Evolutionary conservation across 2,888 invertebrate species (phyloP).

Genomic region (Tenthredo scrophulariae): DNA sequence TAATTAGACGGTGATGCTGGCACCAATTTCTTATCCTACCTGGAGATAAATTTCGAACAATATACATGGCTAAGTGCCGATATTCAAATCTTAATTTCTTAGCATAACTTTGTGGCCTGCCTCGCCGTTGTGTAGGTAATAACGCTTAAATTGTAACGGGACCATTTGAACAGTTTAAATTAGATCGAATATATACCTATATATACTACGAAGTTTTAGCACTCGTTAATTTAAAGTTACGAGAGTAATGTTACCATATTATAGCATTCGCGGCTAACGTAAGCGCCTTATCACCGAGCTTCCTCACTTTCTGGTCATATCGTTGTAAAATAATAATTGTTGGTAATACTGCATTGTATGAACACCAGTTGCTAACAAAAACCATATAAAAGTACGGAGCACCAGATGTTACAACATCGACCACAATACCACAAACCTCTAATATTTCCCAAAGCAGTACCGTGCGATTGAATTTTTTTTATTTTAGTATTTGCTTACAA

Average conservation of each 20-base stretch:
- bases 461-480: background rate
- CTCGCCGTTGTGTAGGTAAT: conserved; percentile 18
- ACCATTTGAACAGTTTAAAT: conserved; percentile 36
- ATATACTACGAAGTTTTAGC: conserved; percentile 17
- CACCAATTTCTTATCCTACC: background rate
- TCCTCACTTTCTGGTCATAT: background rate
- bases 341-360: background rate
- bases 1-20: background rate
- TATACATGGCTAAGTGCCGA: conserved; percentile 16
- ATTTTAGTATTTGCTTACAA: background rate
- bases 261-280: conserved; percentile 29
- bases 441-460: background rate
- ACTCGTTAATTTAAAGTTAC: conserved; percentile 39
- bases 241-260: conserved; percentile 38
- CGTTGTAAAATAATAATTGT: conserved; percentile 10
- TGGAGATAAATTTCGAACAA: background rate
- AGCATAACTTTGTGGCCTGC: conserved; percentile 30
- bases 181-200: conserved; percentile 25
- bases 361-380: conserved; percentile 5
- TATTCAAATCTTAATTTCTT: conserved; percentile 35
- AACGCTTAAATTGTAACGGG: conserved; percentile 27
- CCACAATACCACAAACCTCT: conserved; percentile 1
- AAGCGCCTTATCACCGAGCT: background rate
- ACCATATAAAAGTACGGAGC: background rate
- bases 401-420: background rate